Percentiles rank a stretch among this genome's conserved stretches.
Evolutionary conservation across 2,888 invertebrate species (phyloP).

Genomic region (Halocaridina rubra): DNA sequence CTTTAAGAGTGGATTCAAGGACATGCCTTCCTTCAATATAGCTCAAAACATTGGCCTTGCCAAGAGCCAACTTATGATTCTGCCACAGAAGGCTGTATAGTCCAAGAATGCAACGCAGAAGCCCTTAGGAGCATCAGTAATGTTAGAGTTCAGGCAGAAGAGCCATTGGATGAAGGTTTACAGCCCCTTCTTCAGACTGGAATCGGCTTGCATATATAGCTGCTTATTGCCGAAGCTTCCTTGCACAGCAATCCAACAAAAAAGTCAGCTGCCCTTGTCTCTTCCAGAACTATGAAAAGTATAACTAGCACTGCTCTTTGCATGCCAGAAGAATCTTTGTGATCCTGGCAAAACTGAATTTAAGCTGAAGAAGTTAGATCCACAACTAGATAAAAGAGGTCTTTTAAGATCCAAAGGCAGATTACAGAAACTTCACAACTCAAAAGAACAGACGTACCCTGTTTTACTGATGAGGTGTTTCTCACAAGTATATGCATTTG

Average conservation of each 20-base stretch:
- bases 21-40: background rate
- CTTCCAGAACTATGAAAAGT: no score
- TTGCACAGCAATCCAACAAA: no score
- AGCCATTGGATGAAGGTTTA: no score
- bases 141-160: background rate
- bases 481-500: no score
- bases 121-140: background rate
- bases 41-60: no score
- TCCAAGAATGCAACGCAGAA: background rate
- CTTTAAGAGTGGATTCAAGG: background rate
- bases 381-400: background rate
- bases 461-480: background rate
- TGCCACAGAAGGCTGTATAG: background rate
- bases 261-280: no score
- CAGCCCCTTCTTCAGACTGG: no score
- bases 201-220: background rate
- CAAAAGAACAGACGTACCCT: background rate
- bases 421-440: background rate
- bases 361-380: background rate
- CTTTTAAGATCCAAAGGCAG: background rate
- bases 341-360: no score
- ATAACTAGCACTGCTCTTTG: background rate
- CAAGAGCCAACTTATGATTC: background rate
- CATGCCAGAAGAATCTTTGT: no score
- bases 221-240: background rate